Base-by-base conservation (phyloP, 2,797 vertebrate genomes). In the Trematomus bernacchii region DNA sequence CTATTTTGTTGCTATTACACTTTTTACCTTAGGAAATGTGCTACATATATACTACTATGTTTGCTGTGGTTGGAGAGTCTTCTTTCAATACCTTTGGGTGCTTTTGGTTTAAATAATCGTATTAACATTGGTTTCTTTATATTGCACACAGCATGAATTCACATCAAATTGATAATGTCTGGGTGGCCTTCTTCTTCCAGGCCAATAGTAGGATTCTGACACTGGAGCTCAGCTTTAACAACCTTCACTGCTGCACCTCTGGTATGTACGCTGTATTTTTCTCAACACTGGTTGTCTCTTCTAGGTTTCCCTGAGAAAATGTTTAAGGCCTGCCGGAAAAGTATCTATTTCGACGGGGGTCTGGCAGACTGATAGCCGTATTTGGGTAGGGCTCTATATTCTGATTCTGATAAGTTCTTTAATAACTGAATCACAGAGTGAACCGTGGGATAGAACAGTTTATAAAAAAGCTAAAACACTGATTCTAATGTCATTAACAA, bases 31-130 rank as follows among this genome's bases (percentile, higher is more conserved):
- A 3, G 37, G 7, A 54, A 14, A 66, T 14, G 11, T 27, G 1
- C 3, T 6, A 30, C 12, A 61, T 52, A 10, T 70, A 1, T 44
- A 21, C 44, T 21, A 43, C 16, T 9, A 40, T 19, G 18, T 54
- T 76, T 80, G 40, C 47, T 63, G 43, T 54, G 61, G 66, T 64
- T 76, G 64, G 30, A 71, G 19, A 52, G 18, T 27, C 14, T 47
- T 54, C n/a, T 54, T 55, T 47, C 33, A 18, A 23, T 52, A 40
- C 4, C 61, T 62, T 53, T 11, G 0, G 10, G 59, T 8, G 6
- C 0, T 21, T 13, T 21, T 55, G 6, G 12, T 50, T 53, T 15
- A 16, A 52, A 55, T 1, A 30, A 21, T 33, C 2, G 5, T 46
- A 57, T 19, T 43, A 54, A 43, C n/a, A 12, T 14, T 65, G 60